These are phyloP conservation scores for Thaleichthys pacificus DNA, from an alignment of 2,797 vertebrate species.

Conservation along the genomic window DNA sequence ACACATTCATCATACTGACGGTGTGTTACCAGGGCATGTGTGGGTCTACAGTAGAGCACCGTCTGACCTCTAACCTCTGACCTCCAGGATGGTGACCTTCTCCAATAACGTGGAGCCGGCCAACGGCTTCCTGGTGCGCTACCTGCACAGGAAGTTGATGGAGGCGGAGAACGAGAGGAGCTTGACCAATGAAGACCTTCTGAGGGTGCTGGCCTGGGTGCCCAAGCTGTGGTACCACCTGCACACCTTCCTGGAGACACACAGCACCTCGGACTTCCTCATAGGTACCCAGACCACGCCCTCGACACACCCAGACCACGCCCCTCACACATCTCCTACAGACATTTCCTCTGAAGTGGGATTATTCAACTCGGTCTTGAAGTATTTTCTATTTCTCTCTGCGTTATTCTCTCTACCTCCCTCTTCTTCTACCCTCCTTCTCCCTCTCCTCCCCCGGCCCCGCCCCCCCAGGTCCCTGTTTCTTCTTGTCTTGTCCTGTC, in stretches of 20 bases:
- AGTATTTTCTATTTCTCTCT: slow-evolving; percentile 1
- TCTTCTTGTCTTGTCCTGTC: slow-evolving; percentile 96
- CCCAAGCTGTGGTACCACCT: slow-evolving; percentile 98
- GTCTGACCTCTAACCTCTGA: not conserved
- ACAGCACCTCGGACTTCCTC: slow-evolving; percentile 98
- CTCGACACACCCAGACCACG: not conserved
- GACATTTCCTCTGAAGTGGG: too few species aligned
- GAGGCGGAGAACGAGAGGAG: slow-evolving; percentile 89
- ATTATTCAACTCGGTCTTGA: too few species aligned
- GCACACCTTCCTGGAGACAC: slow-evolving; percentile 97
- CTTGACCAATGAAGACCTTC: slow-evolving; percentile 87
- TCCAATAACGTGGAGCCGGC: slow-evolving; percentile 98
- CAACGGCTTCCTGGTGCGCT: slow-evolving; percentile 95
- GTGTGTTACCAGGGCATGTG: not conserved
- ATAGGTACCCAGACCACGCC: slow-evolving; percentile 78
- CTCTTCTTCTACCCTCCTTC: slow-evolving; percentile 1
- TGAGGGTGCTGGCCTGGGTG: slow-evolving; percentile 94
- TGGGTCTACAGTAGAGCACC: not conserved
- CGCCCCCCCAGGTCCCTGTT: slow-evolving; percentile 86
- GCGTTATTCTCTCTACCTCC: not conserved
- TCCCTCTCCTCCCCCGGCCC: slow-evolving; percentile 3
- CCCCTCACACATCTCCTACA: too few species aligned
- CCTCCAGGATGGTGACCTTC: slow-evolving; percentile 93
- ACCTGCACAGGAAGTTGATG: slow-evolving; percentile 93
- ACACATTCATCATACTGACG: not conserved